phyloP scores from a whole-genome alignment of 2,797 vertebrate species.

The Graptemys geographica region DNA sequence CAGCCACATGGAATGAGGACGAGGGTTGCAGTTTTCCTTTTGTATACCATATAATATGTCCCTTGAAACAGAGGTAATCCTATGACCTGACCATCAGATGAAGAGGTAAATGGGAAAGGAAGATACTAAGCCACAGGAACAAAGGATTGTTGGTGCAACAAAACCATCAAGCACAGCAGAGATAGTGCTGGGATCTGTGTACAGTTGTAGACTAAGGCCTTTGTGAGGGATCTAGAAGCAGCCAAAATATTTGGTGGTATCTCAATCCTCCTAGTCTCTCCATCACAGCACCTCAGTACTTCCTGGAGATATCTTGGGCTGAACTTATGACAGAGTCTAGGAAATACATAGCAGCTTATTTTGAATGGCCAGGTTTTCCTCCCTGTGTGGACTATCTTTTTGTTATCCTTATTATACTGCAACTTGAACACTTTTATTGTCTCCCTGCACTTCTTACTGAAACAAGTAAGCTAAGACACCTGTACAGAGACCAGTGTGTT shows the following conservation, averaged over 20 bases:
- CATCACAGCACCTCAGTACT: not conserved
- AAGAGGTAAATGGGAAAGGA: not conserved
- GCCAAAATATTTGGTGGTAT: not conserved
- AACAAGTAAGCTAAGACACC: not conserved
- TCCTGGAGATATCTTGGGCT: not conserved
- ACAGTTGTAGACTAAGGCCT: not conserved
- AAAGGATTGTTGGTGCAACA: no score
- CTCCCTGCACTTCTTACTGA: not conserved
- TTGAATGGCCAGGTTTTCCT: not conserved
- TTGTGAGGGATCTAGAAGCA: not conserved
- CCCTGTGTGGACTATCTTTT: not conserved
- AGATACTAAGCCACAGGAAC: no score
- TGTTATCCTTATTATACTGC: not conserved
- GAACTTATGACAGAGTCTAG: not conserved
- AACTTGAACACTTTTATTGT: not conserved
- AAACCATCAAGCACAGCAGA: not conserved
- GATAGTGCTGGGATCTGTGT: not conserved
- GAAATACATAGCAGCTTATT: not conserved
- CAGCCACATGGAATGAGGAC: no score
- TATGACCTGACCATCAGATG: not conserved
- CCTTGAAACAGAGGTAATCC: not conserved
- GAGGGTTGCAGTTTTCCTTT: not conserved
- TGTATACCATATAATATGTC: not conserved
- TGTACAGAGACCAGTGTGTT: not conserved
- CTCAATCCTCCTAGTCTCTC: not conserved